phyloP scores from a whole-genome alignment of 2,113 vertebrate genomes.

The Clupea harengus region DNA sequence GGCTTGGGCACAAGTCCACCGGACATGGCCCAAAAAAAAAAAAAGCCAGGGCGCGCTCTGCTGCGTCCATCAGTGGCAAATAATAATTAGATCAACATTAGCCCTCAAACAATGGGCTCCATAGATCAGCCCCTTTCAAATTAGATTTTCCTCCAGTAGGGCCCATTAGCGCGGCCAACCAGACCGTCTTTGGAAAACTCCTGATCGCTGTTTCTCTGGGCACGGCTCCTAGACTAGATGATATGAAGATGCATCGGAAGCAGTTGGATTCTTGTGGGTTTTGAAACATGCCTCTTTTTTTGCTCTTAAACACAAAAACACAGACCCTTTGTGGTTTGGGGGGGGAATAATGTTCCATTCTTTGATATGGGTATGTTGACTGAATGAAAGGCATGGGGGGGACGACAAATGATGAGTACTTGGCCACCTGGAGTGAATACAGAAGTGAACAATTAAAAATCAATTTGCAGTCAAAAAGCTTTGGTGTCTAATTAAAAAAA shows the following conservation, averaged over 20 bases:
- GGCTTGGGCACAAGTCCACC: not conserved
- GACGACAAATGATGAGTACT: constrained; percentile 56
- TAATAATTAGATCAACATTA: constrained; percentile 96
- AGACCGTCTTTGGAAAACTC: constrained; percentile 87
- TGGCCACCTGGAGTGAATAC: constrained; percentile 71
- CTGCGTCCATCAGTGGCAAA: constrained; percentile 83
- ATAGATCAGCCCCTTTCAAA: constrained; percentile 94
- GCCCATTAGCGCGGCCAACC: constrained; percentile 85
- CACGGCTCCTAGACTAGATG: not conserved
- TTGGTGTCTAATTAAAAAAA: constrained; percentile 67
- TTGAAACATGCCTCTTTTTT: not conserved
- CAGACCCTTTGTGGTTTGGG: not conserved
- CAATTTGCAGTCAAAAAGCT: constrained; percentile 71
- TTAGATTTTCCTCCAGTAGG: constrained; percentile 93
- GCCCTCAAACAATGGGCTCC: constrained; percentile 84
- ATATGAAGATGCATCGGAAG: not conserved
- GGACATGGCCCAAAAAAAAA: constrained; percentile 33
- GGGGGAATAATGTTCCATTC: not conserved
- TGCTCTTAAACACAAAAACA: not conserved
- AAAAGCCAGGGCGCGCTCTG: constrained; percentile 70
- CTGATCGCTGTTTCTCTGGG: constrained; percentile 80
- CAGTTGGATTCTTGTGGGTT: constrained; percentile 36
- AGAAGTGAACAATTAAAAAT: constrained; percentile 72
- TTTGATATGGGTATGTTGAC: not conserved
- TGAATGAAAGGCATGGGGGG: not conserved